Evolutionary conservation across 2,797 vertebrate genomes (phyloP), one percentile per base, ranked within the genome.

Genomic region (Lacerta bilineata): DNA sequence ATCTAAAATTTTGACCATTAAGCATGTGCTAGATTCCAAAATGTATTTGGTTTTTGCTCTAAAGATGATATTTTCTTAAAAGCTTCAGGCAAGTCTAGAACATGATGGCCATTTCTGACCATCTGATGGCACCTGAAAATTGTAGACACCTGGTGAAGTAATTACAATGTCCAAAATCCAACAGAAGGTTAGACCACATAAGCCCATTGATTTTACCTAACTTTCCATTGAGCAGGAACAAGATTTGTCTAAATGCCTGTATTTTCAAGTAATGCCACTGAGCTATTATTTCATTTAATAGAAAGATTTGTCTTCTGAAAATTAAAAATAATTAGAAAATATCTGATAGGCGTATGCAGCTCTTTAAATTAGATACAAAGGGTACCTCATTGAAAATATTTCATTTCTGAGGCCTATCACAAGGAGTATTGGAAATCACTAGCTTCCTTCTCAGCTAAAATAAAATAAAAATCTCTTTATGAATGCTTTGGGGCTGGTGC

Each of bases 361-460:
- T 87, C 33, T 59, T 71, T 29, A 84, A 91, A 91, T 80, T 1
- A 81, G 75, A 7, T 79, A 0, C 61, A 85, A 64, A 9, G 33
- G 17, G 3, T 61, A 13, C 20, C n/a, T 50, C 29, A 82, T 55
- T 15, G 59, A 75, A 75, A 88, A 23, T 33, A 23, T 36, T 46
- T 82, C 61, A 85, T 75, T 23, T 81, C 39, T 50, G 82, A 85
- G 17, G 0, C 2, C 23, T 75, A 25, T 4, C 36, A 88, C 13
- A 74, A 3, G 2, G 71, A 8, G 66, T 41, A 25, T 81, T 92
- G 85, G 90, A 92, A 64, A 80, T 89, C 55, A 84, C 7, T 83
- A 55, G 4, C 78, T 89, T 93, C 90, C 13, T 8, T 92, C 89
- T 91, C 29, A 85, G 25, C 39, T 89, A 82, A 83, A 87, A 93